Percentiles rank a stretch among this genome's conserved stretches.
Evolutionary conservation across 2,797 vertebrate genomes (phyloP).

Genomic region (Channallabes apus): DNA sequence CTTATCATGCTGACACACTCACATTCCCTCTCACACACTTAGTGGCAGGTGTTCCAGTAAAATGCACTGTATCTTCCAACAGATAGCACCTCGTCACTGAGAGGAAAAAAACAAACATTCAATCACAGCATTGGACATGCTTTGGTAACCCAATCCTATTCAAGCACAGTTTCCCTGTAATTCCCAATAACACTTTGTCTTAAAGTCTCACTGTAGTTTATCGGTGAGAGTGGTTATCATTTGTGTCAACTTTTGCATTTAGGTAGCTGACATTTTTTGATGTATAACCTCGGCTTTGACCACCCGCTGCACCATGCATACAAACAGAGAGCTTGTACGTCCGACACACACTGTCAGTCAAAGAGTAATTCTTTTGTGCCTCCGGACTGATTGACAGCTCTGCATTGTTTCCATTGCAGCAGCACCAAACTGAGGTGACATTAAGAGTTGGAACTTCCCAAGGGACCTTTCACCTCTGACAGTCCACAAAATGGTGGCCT

Average conservation of each 20-base stretch:
- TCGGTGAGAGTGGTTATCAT: not conserved
- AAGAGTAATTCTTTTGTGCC: slow-evolving; percentile 28
- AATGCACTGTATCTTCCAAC: slow-evolving; percentile 3
- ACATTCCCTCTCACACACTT: slow-evolving; percentile 24
- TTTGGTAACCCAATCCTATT: slow-evolving; percentile 7
- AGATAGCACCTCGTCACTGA: slow-evolving; percentile 36
- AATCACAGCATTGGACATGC: slow-evolving; percentile 25
- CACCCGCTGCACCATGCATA: slow-evolving; percentile 22
- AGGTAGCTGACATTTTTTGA: slow-evolving; percentile 27
- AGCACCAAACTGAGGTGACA: slow-evolving; percentile 27
- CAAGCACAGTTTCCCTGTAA: not conserved
- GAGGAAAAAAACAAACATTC: not conserved
- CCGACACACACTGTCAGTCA: slow-evolving; percentile 34
- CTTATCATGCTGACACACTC: slow-evolving; percentile 36
- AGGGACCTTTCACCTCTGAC: slow-evolving; percentile 42
- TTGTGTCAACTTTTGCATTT: slow-evolving; percentile 34
- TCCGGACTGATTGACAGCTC: slow-evolving; percentile 40
- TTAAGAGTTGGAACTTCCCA: slow-evolving; percentile 27
- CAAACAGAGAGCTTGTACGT: slow-evolving; percentile 42
- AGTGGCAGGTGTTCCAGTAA: slow-evolving; percentile 11
- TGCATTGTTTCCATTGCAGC: slow-evolving; percentile 31
- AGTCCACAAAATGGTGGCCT: slow-evolving; percentile 37
- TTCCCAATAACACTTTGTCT: not conserved
- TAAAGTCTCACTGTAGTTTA: not conserved
- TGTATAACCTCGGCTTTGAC: slow-evolving; percentile 38